These are phyloP conservation scores for Zoanthus solanderi DNA, from an alignment of 92 coral and sea anemone species.

Conservation along the genomic window DNA sequence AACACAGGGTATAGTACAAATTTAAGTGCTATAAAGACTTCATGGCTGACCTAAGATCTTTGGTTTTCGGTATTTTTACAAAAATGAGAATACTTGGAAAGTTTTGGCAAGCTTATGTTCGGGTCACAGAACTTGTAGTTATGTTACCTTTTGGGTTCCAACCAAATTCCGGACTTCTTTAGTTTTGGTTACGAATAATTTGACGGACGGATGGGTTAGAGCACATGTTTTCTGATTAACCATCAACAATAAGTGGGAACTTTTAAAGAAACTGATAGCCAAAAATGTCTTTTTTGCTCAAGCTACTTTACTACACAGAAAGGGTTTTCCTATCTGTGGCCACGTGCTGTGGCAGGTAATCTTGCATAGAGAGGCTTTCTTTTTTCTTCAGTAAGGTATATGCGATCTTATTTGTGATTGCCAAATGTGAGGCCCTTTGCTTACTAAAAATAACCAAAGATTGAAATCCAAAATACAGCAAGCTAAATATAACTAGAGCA, in stretches of 20 bases:
- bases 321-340: background rate
- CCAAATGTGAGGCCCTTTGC: slow-evolving; percentile 7
- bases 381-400: background rate
- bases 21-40: too few relatives aligned
- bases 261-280: too few relatives aligned
- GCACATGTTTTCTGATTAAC: background rate
- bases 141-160: background rate
- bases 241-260: too few relatives aligned
- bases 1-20: too few relatives aligned
- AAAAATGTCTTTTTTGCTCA: background rate
- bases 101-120: too few relatives aligned
- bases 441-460: slow-evolving; percentile 26
- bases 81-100: too few relatives aligned
- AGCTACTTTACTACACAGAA: background rate
- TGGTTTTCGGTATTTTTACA: too few relatives aligned
- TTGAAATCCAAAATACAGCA: background rate
- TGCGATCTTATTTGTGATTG: background rate
- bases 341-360: background rate
- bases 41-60: too few relatives aligned
- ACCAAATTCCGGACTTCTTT: background rate
- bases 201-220: background rate
- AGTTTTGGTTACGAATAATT: background rate
- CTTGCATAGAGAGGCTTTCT: background rate
- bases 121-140: background rate
- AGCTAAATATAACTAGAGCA: slow-evolving; percentile 27